These are phyloP conservation scores for Drosophila bipectinata DNA, from an alignment of 1,140 invertebrate species.

Conservation along the genomic window DNA sequence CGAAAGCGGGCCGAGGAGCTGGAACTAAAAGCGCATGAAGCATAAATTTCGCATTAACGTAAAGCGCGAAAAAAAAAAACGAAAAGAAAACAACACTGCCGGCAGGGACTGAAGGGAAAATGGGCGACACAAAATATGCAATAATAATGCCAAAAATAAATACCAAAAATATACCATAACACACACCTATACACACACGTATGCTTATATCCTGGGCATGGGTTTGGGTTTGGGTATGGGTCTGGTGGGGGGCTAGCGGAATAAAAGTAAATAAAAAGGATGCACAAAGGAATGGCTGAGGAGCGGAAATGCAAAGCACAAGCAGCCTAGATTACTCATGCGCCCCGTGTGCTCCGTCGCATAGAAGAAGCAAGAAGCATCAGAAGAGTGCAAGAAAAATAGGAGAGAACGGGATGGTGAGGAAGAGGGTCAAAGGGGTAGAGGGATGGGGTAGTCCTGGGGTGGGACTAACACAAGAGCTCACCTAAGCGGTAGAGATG, in stretches of 20 bases:
- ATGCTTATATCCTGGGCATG: not conserved
- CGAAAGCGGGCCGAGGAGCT: not conserved
- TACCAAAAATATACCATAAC: slow-evolving; percentile 26
- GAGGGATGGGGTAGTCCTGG: too few relatives aligned
- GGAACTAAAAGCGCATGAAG: slow-evolving; percentile 66
- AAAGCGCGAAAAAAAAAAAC: slow-evolving; percentile 52
- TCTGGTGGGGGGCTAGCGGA: slow-evolving; percentile 10
- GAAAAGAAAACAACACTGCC: slow-evolving; percentile 1
- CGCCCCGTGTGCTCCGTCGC: slow-evolving; percentile 36
- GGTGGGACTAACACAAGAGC: not conserved
- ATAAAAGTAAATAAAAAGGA: slow-evolving; percentile 40
- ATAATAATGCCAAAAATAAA: slow-evolving; percentile 63
- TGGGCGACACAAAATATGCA: slow-evolving; percentile 55
- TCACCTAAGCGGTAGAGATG: slow-evolving; percentile 29
- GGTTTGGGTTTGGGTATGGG: not conserved
- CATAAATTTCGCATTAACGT: slow-evolving; percentile 75
- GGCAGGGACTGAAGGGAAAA: not conserved
- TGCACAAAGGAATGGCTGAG: slow-evolving; percentile 3
- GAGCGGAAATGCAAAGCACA: slow-evolving; percentile 46
- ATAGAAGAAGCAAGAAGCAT: slow-evolving; percentile 20
- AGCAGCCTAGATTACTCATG: slow-evolving; percentile 55
- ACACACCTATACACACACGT: not conserved
- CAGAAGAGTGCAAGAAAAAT: not conserved
- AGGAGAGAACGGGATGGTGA: not conserved
- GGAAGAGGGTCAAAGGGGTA: too few relatives aligned